Percentiles rank a stretch among this genome's conserved stretches.
Evolutionary conservation across 2,113 vertebrate genomes (phyloP).

Genomic region (Ibidorhyncha struthersii): DNA sequence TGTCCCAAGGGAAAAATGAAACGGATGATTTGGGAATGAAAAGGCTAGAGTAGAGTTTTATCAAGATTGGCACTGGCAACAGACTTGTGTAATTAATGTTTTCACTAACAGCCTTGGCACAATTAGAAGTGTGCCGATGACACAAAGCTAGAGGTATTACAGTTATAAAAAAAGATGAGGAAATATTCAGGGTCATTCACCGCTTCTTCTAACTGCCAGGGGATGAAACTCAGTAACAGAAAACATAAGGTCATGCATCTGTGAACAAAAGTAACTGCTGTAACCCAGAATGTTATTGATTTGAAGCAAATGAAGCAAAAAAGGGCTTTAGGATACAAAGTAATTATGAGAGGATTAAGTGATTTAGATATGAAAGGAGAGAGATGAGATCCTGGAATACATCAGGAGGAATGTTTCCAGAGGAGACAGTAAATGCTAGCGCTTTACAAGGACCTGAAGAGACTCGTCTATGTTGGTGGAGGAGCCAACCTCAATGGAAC

Average conservation of each 20-base stretch:
- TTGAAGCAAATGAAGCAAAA: not conserved
- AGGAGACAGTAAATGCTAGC: accelerated
- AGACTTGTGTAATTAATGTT: not conserved
- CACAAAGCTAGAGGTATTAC: not conserved
- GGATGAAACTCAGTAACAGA: not conserved
- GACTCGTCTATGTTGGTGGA: not conserved
- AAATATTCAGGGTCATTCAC: not conserved
- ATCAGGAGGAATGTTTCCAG: not conserved
- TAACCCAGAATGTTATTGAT: not conserved
- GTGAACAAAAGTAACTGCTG: not conserved
- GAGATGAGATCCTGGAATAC: not conserved
- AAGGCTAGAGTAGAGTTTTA: not conserved
- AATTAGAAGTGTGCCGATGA: not conserved
- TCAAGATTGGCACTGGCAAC: not conserved
- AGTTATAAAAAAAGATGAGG: not conserved
- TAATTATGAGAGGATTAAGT: not conserved
- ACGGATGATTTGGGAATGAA: not conserved
- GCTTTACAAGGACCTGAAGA: not conserved
- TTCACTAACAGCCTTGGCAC: not conserved
- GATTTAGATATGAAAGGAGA: not conserved
- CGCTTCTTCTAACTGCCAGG: not conserved
- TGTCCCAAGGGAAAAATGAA: not conserved
- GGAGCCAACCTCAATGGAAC: not conserved
- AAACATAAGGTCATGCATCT: not conserved
- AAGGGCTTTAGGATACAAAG: not conserved